Percentiles rank a stretch among this genome's conserved stretches.
Evolutionary conservation across 2,113 vertebrate genomes (phyloP).

Genomic region (Leptocoma aspasia): DNA sequence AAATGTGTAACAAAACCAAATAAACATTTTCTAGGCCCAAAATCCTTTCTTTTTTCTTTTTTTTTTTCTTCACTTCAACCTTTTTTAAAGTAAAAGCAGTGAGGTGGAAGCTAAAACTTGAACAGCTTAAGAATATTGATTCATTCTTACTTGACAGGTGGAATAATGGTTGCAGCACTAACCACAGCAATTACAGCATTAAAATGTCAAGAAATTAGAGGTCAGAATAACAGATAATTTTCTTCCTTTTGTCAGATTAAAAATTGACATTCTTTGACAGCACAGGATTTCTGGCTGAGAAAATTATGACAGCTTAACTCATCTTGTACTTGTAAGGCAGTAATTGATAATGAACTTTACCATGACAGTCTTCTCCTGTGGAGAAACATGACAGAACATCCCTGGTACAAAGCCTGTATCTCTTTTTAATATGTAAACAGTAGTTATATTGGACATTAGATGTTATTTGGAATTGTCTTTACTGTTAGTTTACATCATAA

Average conservation of each 20-base stretch:
- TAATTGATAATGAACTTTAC: slow-evolving; percentile 83
- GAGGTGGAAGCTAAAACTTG: slow-evolving; percentile 67
- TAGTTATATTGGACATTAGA: slow-evolving; percentile 81
- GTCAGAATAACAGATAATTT: slow-evolving; percentile 88
- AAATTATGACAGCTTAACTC: slow-evolving; percentile 87
- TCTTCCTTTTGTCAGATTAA: slow-evolving; percentile 83
- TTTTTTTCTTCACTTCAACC: background rate
- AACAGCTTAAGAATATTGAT: slow-evolving; percentile 84
- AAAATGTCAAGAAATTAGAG: slow-evolving; percentile 94
- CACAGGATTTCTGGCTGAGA: slow-evolving; percentile 78
- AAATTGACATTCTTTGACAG: slow-evolving; percentile 84
- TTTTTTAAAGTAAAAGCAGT: slow-evolving; percentile 20
- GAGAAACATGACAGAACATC: slow-evolving; percentile 89
- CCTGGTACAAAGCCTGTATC: slow-evolving; percentile 78
- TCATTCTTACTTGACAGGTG: slow-evolving; percentile 86
- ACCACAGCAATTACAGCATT: slow-evolving; percentile 88
- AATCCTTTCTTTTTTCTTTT: background rate
- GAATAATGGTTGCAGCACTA: slow-evolving; percentile 81
- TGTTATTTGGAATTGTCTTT: slow-evolving; percentile 74
- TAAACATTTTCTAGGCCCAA: background rate
- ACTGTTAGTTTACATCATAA: slow-evolving; percentile 75
- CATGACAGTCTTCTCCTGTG: slow-evolving; percentile 84
- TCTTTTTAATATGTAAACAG: slow-evolving; percentile 85
- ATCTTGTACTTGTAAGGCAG: slow-evolving; percentile 83
- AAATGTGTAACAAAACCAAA: background rate